A percentile compares a stretch with the other conserved stretches of the same genome.
Evolutionary conservation across 92 coral and sea anemone genomes (phyloP).

Genomic region (Zoanthus gigantus): DNA sequence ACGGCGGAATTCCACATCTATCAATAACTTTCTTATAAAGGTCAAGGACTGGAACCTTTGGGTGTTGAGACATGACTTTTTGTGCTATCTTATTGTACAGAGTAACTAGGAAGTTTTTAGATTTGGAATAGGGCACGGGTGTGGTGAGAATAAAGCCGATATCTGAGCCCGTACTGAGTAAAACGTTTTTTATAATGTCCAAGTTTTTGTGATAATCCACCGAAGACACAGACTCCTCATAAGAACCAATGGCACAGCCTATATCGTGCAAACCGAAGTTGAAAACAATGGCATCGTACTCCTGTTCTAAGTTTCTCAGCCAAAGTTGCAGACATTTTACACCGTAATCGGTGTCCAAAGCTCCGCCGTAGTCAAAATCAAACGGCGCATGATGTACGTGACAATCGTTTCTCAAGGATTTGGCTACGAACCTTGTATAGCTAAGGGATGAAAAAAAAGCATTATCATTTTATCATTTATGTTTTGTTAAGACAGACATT

Average conservation of each 20-base stretch:
- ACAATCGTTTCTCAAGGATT: slow-evolving; percentile 2
- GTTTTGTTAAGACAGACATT: no score
- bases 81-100: slow-evolving; percentile 19
- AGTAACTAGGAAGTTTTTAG: slow-evolving; percentile 13
- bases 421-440: slow-evolving; percentile 20
- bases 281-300: slow-evolving; percentile 34
- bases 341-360: slow-evolving; percentile 24
- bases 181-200: not conserved
- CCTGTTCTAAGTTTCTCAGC: slow-evolving; percentile 10
- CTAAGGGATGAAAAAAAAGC: not conserved
- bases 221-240: slow-evolving; percentile 26
- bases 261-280: slow-evolving; percentile 39
- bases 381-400: slow-evolving; percentile 44
- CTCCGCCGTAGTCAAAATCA: slow-evolving; percentile 32
- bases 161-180: slow-evolving; percentile 12
- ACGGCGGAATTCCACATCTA: slow-evolving; percentile 44
- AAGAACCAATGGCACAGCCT: slow-evolving; percentile 26
- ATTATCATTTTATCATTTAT: no score
- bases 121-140: slow-evolving; percentile 34
- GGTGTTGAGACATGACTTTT: slow-evolving; percentile 39
- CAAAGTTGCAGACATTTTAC: slow-evolving; percentile 13
- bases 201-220: not conserved
- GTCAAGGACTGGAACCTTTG: slow-evolving; percentile 33
- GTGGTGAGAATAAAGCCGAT: slow-evolving; percentile 25
- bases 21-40: slow-evolving; percentile 27